Evolutionary conservation across 2,888 invertebrate species (phyloP), one percentile per base, ranked within the genome.

Genomic region (Aporophyla lueneburgensis): DNA sequence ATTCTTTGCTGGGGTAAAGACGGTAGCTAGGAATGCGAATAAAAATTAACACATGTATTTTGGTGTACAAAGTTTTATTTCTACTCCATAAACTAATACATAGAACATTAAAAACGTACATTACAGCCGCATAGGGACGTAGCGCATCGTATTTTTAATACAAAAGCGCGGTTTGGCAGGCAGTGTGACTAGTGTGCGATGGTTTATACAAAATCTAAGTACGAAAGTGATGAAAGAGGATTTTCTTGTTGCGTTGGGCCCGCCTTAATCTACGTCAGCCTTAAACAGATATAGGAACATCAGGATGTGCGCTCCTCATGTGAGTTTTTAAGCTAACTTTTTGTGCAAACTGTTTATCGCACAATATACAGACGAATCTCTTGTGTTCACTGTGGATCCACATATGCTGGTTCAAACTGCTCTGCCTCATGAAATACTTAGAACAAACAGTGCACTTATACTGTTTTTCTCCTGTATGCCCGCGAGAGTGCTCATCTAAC

Each of bases 391-490:
- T 94, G 71, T 96, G 96, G 54, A 93, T 93, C 95, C 95, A 95
- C 93, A 95, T 92, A 67, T 96, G 96, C 66, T 95, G 95, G 3
- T 88, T 89, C 5, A 97, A 86, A 1, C 95, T 94, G 73, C 96
- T 96, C 12, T 94, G 94, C n/a, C 96, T 94, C 27, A 96, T 93
- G 77, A 97, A 97, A 1, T 93, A 88, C 83, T 97, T 97, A 1
- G 91, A 89, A 82, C 97, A 97, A 2, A 96, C 88, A 1, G 90
- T 87, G 80, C 97, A 97, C 61, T 93, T 89, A 56, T 93, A 95
- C 2, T 90, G 89, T 77, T 96, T 97, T 74, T 96, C 97, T 4
- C 96, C 94, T 0, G 97, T 96, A 85, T 97, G 97, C 1, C 94
- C 94, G 1, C 95, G 90, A 68, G 91, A 93, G 78, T 97, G 97